Conservation (phyloP, 1,140 invertebrate species). For the fruit fly (Drosophila melanogaster) region DNA sequence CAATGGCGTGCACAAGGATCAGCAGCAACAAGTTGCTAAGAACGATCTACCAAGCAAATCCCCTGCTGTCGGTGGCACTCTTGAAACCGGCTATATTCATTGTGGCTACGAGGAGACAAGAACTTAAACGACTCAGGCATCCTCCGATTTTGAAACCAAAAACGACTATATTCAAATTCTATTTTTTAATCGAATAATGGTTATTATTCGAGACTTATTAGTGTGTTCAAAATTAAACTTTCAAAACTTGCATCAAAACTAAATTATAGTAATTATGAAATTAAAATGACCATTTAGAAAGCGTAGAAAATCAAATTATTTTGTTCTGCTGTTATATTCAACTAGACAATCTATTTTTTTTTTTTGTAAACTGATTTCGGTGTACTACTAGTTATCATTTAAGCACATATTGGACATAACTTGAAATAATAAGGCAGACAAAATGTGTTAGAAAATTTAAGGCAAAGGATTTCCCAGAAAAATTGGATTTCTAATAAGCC, state of each 20-base stretch:
- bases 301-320: too few relatives aligned
- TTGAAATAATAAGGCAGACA: too few relatives aligned
- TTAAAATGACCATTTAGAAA: neutral
- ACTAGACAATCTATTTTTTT: too few relatives aligned
- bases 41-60: slow-evolving; percentile 57
- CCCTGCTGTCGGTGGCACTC: slow-evolving; percentile 50
- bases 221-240: neutral
- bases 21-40: neutral
- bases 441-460: too few relatives aligned
- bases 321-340: too few relatives aligned
- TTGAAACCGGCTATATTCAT: slow-evolving; percentile 71
- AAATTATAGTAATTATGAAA: neutral
- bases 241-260: neutral
- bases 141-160: slow-evolving; percentile 4
- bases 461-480: too few relatives aligned
- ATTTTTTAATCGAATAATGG: neutral
- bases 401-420: too few relatives aligned
- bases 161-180: slow-evolving; percentile 3
- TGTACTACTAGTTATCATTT: too few relatives aligned
- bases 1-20: slow-evolving; percentile 12
- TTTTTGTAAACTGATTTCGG: too few relatives aligned
- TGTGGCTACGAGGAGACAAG: slow-evolving; percentile 75
- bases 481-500: too few relatives aligned
- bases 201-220: neutral
- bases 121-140: slow-evolving; percentile 20